phyloP scores from a whole-genome alignment of 2,888 invertebrate species.

The Nephrotoma appendiculata region DNA sequence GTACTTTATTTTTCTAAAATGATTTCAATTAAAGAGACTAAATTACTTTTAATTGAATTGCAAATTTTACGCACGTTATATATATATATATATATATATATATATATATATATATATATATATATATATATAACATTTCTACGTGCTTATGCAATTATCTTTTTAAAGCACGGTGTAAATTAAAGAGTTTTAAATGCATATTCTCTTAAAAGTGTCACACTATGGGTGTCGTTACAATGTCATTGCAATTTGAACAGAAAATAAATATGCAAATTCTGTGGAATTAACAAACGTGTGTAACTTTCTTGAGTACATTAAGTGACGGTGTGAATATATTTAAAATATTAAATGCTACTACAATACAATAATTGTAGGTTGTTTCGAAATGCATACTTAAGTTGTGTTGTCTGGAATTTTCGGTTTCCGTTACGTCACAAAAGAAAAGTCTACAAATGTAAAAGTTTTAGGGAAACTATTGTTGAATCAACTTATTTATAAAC shows the following conservation, averaged over 20 bases:
- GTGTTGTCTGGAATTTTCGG: background rate
- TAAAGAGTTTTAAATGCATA: no score
- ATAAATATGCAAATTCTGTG: background rate
- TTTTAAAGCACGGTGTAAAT: background rate
- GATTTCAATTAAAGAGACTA: background rate
- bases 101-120: no score
- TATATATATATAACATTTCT: background rate
- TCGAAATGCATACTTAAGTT: background rate
- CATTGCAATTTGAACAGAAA: background rate
- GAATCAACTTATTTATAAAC: no score
- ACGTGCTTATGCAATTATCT: background rate
- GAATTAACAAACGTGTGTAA: background rate
- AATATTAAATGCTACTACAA: background rate
- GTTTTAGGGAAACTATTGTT: no score
- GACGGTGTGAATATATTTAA: background rate
- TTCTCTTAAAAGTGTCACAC: background rate
- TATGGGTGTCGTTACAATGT: background rate
- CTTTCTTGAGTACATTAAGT: background rate
- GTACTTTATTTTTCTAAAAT: background rate
- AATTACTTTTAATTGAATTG: background rate
- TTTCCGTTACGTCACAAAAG: background rate
- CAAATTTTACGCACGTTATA: background rate
- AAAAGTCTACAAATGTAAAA: background rate
- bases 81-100: no score
- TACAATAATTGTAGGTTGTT: background rate